Conservation (phyloP, 92 coral and sea anemone species). For the Parazoanthus swiftii region DNA sequence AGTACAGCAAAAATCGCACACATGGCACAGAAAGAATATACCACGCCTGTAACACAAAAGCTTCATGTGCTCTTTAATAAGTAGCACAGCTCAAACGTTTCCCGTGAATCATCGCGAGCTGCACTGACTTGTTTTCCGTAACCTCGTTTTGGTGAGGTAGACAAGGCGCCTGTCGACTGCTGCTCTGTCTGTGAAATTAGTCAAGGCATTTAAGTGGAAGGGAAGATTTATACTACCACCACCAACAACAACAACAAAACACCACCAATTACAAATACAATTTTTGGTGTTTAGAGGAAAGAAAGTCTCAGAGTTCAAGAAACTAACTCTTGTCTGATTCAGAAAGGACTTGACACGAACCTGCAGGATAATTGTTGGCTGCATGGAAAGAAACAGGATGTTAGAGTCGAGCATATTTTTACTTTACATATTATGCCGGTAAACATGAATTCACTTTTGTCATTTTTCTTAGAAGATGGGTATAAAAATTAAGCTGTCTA, state of each 20-base stretch:
- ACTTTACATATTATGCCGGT: too few relatives aligned
- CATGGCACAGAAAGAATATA: background rate
- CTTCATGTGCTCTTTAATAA: background rate
- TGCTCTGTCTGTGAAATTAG: constrained; percentile 38
- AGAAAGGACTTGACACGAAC: too few relatives aligned
- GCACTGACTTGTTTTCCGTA: constrained; percentile 55
- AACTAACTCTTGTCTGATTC: too few relatives aligned
- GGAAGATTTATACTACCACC: background rate
- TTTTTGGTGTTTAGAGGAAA: too few relatives aligned
- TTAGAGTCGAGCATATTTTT: background rate
- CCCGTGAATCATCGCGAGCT: constrained; percentile 41
- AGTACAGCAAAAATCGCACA: background rate
- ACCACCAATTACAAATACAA: background rate
- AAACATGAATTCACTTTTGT: background rate
- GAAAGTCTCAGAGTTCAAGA: background rate
- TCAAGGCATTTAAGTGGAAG: background rate
- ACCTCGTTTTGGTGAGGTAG: constrained; percentile 51
- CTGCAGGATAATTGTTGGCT: too few relatives aligned
- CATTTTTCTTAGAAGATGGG: too few relatives aligned
- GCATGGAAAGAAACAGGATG: too few relatives aligned
- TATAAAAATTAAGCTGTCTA: too few relatives aligned
- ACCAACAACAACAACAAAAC: background rate
- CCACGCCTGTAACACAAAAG: background rate
- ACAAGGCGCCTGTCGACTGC: constrained; percentile 56
- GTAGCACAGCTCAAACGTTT: background rate